A percentile compares a stretch with the other conserved stretches of the same genome.
Conservation (phyloP, 2,113 vertebrate genomes). For the Blennius ocellaris region DNA sequence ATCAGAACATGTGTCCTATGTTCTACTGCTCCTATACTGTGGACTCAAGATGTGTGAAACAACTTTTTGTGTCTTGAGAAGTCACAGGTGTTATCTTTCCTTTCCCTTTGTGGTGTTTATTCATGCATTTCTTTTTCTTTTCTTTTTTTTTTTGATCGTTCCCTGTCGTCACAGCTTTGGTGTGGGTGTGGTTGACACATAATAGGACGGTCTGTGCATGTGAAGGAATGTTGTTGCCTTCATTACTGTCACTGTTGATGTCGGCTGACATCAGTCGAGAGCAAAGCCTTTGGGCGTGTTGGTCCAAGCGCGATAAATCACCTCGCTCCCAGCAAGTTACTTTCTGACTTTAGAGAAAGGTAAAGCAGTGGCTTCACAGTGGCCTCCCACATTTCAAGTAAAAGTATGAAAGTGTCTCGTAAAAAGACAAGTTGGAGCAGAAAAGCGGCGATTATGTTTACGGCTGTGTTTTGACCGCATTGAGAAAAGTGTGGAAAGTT, state of each 20-base stretch:
- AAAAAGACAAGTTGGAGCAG: slow-evolving; percentile 40
- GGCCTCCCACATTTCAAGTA: slow-evolving; percentile 3
- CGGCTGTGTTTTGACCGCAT: slow-evolving; percentile 1
- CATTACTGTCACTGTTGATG: slow-evolving; percentile 20
- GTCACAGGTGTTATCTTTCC: not conserved
- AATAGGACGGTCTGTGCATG: slow-evolving; percentile 34
- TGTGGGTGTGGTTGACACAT: no score
- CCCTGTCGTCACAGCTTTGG: slow-evolving; percentile 1
- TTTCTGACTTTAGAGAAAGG: slow-evolving; percentile 21
- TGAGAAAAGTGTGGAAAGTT: not conserved
- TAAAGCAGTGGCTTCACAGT: slow-evolving; percentile 5
- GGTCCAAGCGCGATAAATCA: not conserved
- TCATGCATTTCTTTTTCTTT: no score
- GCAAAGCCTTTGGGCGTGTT: slow-evolving; percentile 39
- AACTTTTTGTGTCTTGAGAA: not conserved
- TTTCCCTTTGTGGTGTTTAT: no score
- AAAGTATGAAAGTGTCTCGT: slow-evolving; percentile 24
- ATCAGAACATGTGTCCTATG: not conserved
- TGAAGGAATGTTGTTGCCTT: slow-evolving; percentile 54
- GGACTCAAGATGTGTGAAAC: not conserved
- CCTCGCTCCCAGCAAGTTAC: not conserved
- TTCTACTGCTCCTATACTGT: not conserved
- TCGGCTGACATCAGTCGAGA: slow-evolving; percentile 7
- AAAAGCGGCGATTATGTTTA: slow-evolving; percentile 20
- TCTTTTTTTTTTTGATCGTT: slow-evolving; percentile 2